Evolutionary conservation across 2,113 vertebrate genomes (phyloP), one percentile per base, ranked within the genome.

Genomic region (Psephotus haematonotus): DNA sequence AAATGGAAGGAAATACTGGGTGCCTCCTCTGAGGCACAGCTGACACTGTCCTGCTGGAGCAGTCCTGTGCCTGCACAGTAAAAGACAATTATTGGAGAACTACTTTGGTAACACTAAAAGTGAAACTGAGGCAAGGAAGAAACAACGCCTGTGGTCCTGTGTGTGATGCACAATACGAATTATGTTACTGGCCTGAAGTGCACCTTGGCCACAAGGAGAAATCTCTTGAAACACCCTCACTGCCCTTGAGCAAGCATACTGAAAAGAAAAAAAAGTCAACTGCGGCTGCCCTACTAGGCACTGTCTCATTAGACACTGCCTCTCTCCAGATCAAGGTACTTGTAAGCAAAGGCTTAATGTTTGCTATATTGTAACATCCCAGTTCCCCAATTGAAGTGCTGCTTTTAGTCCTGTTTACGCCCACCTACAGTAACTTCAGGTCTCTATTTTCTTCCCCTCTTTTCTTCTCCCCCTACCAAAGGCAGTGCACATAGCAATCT

Each of bases 161-260:
- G 29, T 1, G 0, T 15, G 64, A n/a, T 9, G 41, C 39, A 41
- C 35, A 24, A 12, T 7, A 9, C 1, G 0, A 24, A 41, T 27
- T 9, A 3, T 2, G 39, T 39, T 65, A 65, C 28, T 65, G 49
- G 25, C 28, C 53, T 74, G 1, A 47, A 63, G 71, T 33, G 16
- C 43, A 33, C 16, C 13, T 11, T n/a, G 46, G 27, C 28, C 67
- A 46, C 46, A 13, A 0, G 3, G 71, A 39, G 43, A 59, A 13
- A 59, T 15, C 70, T 17, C 44, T 12, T 55, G n/a, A 49, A 69
- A 64, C 11, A 9, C 44, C 19, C 52, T 69, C 27, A 4, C 0
- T 86, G 37, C 39, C 39, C n/a, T 39, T 49, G 12, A 82, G 44
- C 28, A 37, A 46, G 14, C 4, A 7, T 16, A 18, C 53, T 44